These are phyloP conservation scores for Balaenoptera acutorostrata DNA, from an alignment of 2,113 vertebrate species.

Conservation along the genomic window DNA sequence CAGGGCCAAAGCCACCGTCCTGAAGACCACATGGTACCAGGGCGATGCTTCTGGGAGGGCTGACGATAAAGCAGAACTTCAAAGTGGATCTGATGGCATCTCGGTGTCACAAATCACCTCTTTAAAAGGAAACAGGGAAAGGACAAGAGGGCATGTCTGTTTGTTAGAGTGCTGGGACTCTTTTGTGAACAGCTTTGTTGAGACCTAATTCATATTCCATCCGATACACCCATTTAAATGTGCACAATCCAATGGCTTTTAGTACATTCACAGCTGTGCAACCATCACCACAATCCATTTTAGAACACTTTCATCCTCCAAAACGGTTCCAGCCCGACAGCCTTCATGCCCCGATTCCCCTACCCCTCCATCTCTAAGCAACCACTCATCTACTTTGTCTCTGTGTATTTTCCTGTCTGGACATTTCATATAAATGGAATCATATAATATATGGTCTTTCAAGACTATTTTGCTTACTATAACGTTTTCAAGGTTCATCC, in stretches of 20 bases:
- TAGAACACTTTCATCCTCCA: fast-evolving
- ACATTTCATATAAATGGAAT: background rate
- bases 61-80: fast-evolving
- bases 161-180: background rate
- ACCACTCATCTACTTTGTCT: background rate
- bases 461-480: fast-evolving
- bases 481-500: background rate
- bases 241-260: fast-evolving
- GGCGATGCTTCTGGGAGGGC: background rate
- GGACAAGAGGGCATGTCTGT: fast-evolving
- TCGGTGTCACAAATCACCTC: background rate
- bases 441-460: fast-evolving
- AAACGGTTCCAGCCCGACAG: fast-evolving
- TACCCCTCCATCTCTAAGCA: fast-evolving
- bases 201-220: fast-evolving
- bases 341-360: fast-evolving
- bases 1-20: fast-evolving
- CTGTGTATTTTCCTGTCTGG: background rate
- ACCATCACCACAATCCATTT: background rate
- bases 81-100: too few relatives aligned
- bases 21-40: background rate
- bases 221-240: background rate
- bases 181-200: background rate
- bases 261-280: fast-evolving
- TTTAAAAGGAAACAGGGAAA: too few relatives aligned